Percentiles rank a stretch among this genome's conserved stretches.
Evolutionary conservation across 2,113 vertebrate genomes (phyloP).

Genomic region (Perca flavescens): DNA sequence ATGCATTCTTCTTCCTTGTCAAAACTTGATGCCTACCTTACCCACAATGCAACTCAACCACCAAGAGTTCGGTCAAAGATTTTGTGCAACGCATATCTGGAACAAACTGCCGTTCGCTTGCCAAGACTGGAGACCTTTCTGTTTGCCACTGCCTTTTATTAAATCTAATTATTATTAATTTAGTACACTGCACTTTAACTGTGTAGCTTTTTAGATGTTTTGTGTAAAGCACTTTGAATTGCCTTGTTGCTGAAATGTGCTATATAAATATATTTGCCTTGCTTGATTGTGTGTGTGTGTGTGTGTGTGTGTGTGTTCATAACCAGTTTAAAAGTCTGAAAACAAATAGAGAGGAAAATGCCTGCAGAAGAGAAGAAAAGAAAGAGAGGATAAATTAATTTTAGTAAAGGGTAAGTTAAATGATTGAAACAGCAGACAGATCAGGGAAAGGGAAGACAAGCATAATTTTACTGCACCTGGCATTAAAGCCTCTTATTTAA

Average conservation of each 20-base stretch:
- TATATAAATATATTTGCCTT: too few species aligned
- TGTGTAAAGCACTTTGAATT: too few species aligned
- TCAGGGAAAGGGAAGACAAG: background rate
- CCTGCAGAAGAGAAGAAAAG: slow-evolving; percentile 59
- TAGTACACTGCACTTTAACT: too few species aligned
- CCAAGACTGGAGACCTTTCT: too few species aligned
- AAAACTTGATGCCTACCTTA: too few species aligned
- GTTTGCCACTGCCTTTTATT: too few species aligned
- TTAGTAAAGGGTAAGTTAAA: slow-evolving; percentile 12
- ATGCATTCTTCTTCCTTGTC: too few species aligned
- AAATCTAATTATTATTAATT: too few species aligned
- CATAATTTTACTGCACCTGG: background rate
- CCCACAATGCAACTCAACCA: background rate
- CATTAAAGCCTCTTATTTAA: slow-evolving; percentile 70
- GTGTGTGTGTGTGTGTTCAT: slow-evolving; percentile 1
- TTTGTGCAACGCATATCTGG: too few species aligned
- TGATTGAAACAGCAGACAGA: slow-evolving; percentile 17
- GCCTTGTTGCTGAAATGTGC: too few species aligned
- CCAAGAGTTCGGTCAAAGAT: background rate
- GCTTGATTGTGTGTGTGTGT: background rate
- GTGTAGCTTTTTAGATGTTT: too few species aligned
- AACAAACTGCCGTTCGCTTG: too few species aligned
- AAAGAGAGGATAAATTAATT: slow-evolving; percentile 17
- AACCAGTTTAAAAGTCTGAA: slow-evolving; percentile 37
- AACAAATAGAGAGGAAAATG: slow-evolving; percentile 41